These are phyloP conservation scores for Scartelaos histophorus DNA, from an alignment of 2,113 vertebrate genomes.

Conservation along the genomic window DNA sequence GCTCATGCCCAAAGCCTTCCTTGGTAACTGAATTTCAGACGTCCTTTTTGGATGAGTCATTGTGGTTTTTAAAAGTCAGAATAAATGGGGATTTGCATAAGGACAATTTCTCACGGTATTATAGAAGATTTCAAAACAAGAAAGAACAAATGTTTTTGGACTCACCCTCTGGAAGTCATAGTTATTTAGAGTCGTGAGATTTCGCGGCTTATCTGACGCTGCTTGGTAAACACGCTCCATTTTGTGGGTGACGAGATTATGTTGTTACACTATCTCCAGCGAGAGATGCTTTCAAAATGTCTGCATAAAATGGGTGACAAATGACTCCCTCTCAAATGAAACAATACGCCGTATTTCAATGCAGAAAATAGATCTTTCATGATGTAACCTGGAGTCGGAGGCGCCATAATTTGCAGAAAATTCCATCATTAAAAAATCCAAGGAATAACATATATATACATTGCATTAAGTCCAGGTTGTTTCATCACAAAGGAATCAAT, in stretches of 20 bases:
- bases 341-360: slow-evolving; percentile 26
- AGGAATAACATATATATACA: no score
- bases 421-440: not conserved
- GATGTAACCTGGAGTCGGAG: slow-evolving; percentile 16
- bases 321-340: slow-evolving; percentile 19
- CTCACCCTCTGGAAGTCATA: slow-evolving; percentile 24
- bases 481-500: not conserved
- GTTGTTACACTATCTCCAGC: slow-evolving; percentile 42
- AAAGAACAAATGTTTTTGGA: slow-evolving; percentile 34
- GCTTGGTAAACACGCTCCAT: slow-evolving; percentile 16
- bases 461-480: no score
- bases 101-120: slow-evolving; percentile 37
- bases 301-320: slow-evolving; percentile 25
- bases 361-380: slow-evolving; percentile 28
- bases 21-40: slow-evolving; percentile 55
- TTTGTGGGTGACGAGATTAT: slow-evolving; percentile 36
- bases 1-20: slow-evolving; percentile 39
- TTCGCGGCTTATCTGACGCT: slow-evolving; percentile 18
- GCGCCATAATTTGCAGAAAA: not conserved
- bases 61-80: slow-evolving; percentile 50
- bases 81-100: slow-evolving; percentile 58
- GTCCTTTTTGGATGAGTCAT: slow-evolving; percentile 61
- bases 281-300: slow-evolving; percentile 39
- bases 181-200: slow-evolving; percentile 17
- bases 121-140: slow-evolving; percentile 46